Percentiles rank a stretch among this genome's conserved stretches.
Conservation (phyloP, 1,140 invertebrate genomes). For the Hypsibius dujardini region DNA sequence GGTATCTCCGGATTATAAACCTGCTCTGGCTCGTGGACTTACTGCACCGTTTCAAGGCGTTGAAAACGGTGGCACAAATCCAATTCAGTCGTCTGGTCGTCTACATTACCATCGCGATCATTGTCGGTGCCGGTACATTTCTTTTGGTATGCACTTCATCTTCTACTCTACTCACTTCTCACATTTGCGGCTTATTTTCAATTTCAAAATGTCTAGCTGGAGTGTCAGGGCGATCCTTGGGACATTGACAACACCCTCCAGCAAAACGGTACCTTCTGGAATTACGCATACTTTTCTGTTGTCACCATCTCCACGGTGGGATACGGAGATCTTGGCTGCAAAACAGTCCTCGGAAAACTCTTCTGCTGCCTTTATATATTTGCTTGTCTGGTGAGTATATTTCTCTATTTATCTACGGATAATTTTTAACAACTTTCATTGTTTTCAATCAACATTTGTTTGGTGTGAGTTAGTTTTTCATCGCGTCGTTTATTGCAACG, state of each 20-base stretch:
- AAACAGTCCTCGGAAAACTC: neutral
- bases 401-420: too few relatives aligned
- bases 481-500: neutral
- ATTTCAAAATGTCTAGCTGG: neutral
- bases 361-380: neutral
- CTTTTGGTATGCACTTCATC: neutral
- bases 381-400: neutral
- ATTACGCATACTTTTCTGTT: neutral
- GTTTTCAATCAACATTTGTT: too few relatives aligned
- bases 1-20: neutral
- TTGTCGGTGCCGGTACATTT: slow-evolving; percentile 11
- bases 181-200: too few relatives aligned
- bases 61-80: neutral
- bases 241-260: neutral
- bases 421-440: too few relatives aligned
- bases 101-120: neutral
- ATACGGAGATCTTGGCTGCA: neutral
- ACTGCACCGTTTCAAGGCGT: neutral
- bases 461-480: neutral
- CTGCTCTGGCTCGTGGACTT: slow-evolving; percentile 10
- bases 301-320: slow-evolving; percentile 7
- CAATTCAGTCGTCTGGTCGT: neutral
- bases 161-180: too few relatives aligned
- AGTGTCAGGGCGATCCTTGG: slow-evolving; percentile 9
- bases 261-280: neutral